Conservation (phyloP, 2,797 vertebrate species). For the Protosalanx chinensis region DNA sequence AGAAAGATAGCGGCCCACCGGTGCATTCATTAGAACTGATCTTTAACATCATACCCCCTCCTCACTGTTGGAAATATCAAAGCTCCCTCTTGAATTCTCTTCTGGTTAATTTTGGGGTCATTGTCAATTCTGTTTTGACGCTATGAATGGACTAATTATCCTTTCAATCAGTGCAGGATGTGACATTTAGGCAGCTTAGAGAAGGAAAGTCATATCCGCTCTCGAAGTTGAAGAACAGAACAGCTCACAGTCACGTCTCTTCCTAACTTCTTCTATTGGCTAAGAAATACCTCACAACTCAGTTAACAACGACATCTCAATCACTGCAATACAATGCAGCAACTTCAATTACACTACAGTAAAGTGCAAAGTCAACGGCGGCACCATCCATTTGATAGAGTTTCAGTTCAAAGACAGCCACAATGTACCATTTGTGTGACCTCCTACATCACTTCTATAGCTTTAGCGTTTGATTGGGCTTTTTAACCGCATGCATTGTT, state of each 20-base stretch:
- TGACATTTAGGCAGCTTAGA: background rate
- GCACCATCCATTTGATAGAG: too few species aligned
- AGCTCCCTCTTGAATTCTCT: background rate
- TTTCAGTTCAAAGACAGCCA: too few species aligned
- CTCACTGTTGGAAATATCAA: background rate
- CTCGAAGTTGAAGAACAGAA: background rate
- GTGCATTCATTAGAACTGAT: conserved; percentile 4
- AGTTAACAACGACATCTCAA: background rate
- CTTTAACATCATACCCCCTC: background rate
- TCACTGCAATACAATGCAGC: background rate
- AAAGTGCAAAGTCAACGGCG: too few species aligned
- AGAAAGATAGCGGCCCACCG: background rate
- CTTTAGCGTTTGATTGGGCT: too few species aligned
- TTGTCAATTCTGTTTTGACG: background rate
- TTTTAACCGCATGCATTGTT: too few species aligned
- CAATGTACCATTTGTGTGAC: too few species aligned
- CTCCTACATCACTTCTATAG: too few species aligned
- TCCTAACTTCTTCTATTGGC: too few species aligned
- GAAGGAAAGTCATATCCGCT: background rate
- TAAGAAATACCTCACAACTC: background rate
- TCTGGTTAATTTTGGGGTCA: background rate
- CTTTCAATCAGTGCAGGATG: background rate
- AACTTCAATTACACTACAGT: background rate
- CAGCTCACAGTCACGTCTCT: too few species aligned
- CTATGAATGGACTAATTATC: background rate